A percentile compares a stretch with the other conserved stretches of the same genome.
phyloP scores from a whole-genome alignment of 1,140 invertebrate genomes.

The Cyclina sinensis region DNA sequence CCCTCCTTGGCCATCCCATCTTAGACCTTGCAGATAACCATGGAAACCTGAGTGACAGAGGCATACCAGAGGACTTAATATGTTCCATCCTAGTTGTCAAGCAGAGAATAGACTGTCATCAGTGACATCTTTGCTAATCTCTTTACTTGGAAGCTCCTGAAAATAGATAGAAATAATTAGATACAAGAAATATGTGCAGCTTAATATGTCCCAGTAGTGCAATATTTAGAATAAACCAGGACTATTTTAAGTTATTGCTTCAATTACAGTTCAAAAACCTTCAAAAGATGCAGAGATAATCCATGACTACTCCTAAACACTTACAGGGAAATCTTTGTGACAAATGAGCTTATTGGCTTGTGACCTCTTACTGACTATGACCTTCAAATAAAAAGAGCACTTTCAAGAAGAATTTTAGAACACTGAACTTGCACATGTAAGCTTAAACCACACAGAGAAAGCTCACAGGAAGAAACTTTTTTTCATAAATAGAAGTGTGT shows the following conservation, averaged over 20 bases:
- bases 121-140: background rate
- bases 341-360: too few species aligned
- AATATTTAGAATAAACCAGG: slow-evolving; percentile 4
- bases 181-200: background rate
- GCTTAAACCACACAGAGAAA: too few species aligned
- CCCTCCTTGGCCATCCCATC: slow-evolving; percentile 45
- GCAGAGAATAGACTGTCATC: background rate
- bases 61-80: background rate
- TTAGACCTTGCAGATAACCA: slow-evolving; percentile 11
- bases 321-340: too few species aligned
- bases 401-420: too few species aligned
- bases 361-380: too few species aligned
- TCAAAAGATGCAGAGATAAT: too few species aligned
- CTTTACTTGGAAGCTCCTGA: background rate
- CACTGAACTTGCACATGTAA: too few species aligned
- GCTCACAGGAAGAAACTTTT: too few species aligned
- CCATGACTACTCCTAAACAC: too few species aligned
- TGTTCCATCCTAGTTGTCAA: slow-evolving; percentile 7
- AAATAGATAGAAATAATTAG: background rate
- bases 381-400: too few species aligned
- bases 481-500: too few species aligned
- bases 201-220: background rate
- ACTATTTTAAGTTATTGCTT: background rate
- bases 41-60: background rate
- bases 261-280: background rate